A percentile compares a stretch with the other conserved stretches of the same genome.
Evolutionary conservation across 2,113 vertebrate species (phyloP).

Genomic region (human): DNA sequence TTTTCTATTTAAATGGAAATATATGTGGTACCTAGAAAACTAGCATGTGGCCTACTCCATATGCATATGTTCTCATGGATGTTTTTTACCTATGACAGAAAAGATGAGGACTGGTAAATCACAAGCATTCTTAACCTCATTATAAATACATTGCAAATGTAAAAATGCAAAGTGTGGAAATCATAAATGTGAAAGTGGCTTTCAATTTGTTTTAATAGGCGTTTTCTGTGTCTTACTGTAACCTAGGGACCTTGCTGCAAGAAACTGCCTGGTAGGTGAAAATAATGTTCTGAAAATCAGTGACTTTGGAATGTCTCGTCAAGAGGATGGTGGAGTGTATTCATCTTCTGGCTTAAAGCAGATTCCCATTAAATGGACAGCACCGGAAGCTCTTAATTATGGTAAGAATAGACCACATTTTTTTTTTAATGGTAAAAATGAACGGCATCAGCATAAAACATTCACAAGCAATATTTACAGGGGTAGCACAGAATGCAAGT

Average conservation of each 20-base stretch:
- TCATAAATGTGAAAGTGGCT: conserved; percentile 52
- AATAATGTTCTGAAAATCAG: conserved; percentile 96
- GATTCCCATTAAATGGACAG: conserved; percentile 99
- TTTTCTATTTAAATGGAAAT: conserved; percentile 65
- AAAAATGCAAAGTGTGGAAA: conserved; percentile 43
- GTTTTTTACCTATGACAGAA: conserved; percentile 53
- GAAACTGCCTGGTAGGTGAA: conserved; percentile 97
- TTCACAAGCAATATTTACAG: not conserved
- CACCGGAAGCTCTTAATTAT: conserved; percentile 98
- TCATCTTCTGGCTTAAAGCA: conserved; percentile 98
- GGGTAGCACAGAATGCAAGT: not conserved
- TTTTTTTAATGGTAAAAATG: not conserved
- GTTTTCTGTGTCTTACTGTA: conserved; percentile 69
- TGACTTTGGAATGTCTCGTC: conserved; percentile 98
- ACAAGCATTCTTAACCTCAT: conserved; percentile 33
- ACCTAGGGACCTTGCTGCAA: conserved; percentile 95
- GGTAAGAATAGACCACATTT: conserved; percentile 83
- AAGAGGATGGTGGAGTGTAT: conserved; percentile 97
- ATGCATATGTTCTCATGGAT: not conserved
- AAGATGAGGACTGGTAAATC: conserved; percentile 49
- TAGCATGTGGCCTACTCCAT: conserved; percentile 40
- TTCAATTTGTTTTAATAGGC: conserved; percentile 70
- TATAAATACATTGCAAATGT: conserved; percentile 48
- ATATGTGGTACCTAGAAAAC: conserved; percentile 16
- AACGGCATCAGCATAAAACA: not conserved